A percentile compares a stretch with the other conserved stretches of the same genome.
Conservation (phyloP, 2,113 vertebrate species). For the Scomber japonicus region DNA sequence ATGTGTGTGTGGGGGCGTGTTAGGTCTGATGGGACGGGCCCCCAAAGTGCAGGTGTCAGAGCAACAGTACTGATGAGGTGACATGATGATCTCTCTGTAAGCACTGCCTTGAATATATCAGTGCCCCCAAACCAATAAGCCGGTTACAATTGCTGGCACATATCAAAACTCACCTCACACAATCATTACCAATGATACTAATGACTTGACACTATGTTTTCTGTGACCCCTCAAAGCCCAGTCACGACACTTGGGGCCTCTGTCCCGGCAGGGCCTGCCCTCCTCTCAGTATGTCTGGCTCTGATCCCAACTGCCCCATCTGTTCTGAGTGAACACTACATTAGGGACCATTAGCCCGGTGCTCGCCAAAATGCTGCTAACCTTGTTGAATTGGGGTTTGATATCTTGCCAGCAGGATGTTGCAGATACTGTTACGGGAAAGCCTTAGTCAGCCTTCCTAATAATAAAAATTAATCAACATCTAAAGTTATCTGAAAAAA, state of each 20-base stretch:
- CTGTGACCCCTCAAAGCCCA: constrained; percentile 44
- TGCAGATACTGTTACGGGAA: constrained; percentile 29
- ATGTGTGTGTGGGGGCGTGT: constrained; percentile 18
- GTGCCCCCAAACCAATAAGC: constrained; percentile 15
- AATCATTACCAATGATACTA: constrained; percentile 59
- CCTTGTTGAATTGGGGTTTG: constrained; percentile 50
- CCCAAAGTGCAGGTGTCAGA: constrained; percentile 32
- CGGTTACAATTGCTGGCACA: constrained; percentile 32
- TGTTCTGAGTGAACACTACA: constrained; percentile 77
- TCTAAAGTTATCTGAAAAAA: constrained; percentile 16
- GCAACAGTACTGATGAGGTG: constrained; percentile 70
- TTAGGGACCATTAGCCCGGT: constrained; percentile 68
- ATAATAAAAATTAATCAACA: constrained; percentile 8
- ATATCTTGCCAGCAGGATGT: constrained; percentile 43
- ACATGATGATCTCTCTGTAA: constrained; percentile 65
- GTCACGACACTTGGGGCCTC: constrained; percentile 37
- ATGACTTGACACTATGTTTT: constrained; percentile 69
- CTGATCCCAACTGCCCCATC: constrained; percentile 73
- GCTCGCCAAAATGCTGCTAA: constrained; percentile 61
- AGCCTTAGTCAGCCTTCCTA: constrained; percentile 20
- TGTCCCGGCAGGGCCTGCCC: constrained; percentile 37
- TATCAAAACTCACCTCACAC: constrained; percentile 55
- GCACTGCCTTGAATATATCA: constrained; percentile 17
- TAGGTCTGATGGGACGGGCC: constrained; percentile 41
- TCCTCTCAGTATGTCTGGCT: constrained; percentile 61